Evolutionary conservation across 2,888 invertebrate species (phyloP), one percentile per base, ranked within the genome.

Genomic region (Stenodera caucasica): DNA sequence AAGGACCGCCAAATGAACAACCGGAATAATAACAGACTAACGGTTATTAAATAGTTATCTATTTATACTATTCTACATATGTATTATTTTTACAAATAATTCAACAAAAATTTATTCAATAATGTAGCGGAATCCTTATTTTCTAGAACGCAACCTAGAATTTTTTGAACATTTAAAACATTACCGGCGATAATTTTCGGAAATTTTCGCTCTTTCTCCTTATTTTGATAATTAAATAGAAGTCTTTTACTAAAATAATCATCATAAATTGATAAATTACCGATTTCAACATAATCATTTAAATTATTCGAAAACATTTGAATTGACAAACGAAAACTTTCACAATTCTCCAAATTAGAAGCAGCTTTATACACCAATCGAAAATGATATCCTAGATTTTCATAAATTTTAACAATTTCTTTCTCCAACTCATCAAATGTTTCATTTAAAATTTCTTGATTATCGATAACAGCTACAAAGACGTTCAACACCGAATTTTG

Each of bases 171-270:
- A 78, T 89, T 89, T 14, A 93, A 74, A 45, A 91, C 79, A 21
- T 88, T 88, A 14, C 93, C 93, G 8, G 89, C 87, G 60, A 94
- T 81, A 33, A 92, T 76, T 71, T 86, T 84, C 9, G 90, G 84
- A 75, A 88, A 94, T 49, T 83, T 82, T 33, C 79, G 79, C 40
- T 84, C 80, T 63, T 86, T 86, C 9, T 85, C 81, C 5, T 59
- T 61, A 45, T 86, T 84, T 26, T 82, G 82, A 74, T 87, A 89
- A 45, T 84, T 87, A 65, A 92, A 89, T 72, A 91, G 81, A 49
- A 95, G 81, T 60, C 94, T 84, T 77, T 92, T 91, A 69, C 91
- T 90, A 29, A 94, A 84, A 75, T 86, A 94, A 71, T 88, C 86
- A 9, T 86, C 87, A 71, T 87, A 89, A 49, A 89, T 74, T 18